Evolutionary conservation across 2,113 vertebrate species (phyloP), one percentile per base, ranked within the genome.

Genomic region (Clarias batrachus): DNA sequence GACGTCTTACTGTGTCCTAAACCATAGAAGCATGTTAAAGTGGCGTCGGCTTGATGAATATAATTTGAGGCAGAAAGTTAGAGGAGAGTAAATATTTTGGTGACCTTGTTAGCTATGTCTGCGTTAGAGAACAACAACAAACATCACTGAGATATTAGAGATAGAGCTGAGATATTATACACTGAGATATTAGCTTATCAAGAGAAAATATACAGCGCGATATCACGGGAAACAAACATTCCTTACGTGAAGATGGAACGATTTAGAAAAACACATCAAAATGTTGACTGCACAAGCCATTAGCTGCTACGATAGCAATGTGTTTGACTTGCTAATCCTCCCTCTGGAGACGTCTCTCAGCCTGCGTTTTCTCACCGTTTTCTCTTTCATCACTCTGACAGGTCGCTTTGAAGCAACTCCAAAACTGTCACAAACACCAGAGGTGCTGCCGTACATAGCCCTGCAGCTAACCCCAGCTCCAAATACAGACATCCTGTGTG

Each of bases 341-440:
- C 10, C 21, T 48, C 71, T 25, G 23, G 25, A 25, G 62, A 25
- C 9, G 62, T 9, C 4, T 54, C 23, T 54, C 73, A 54, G 73
- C n/a, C 73, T 76, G 73, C 73, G n/a, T 76, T 54, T 76, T 54
- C 73, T 76, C 73, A 76, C 73, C 23, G 0, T 54, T 76, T 76
- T 52, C 71, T 52, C 11, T 25, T 25, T 48, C 11, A 3, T 74
- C 71, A 14, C 71, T 52, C 21, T 21, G 21, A 74, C 71, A 74
- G 41, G 41, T 16, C 12, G 8, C 71, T 74, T 74, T 54, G 73
- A 76, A 12, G 41, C 4, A 8, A 76, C 41, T 76, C 73, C 73
- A 52, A 4, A 73, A 52, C 71, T 5, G 21, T 52, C 71, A 52
- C 41, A 52, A 13, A 74, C 71, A 74, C 41, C 21, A 3, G 41